Evolutionary conservation across 2,113 vertebrate genomes (phyloP), one percentile per base, ranked within the genome.

Genomic region (Excalfactoria chinensis): DNA sequence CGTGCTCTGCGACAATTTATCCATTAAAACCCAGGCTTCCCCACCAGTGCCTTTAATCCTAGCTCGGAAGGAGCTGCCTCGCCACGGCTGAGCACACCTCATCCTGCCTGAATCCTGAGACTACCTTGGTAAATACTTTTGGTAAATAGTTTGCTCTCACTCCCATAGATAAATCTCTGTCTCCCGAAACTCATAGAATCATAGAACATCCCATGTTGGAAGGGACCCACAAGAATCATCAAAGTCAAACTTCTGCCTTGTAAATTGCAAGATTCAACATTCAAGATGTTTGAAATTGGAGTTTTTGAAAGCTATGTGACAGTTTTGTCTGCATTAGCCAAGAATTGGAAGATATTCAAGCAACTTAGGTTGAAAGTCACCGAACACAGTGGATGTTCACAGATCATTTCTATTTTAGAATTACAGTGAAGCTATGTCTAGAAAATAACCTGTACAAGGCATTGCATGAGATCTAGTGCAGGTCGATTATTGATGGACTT

Each of bases 31-130:
- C 74, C 26, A 13, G 79, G 73, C 46, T 89, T 92, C 51, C 66
- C 91, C 71, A 93, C 55, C 79, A 55, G 67, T 86, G 88, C 23
- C 88, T 93, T 95, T 97, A 96, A 96, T 95, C 93, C 93, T 59
- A 78, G n/a, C 72, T 95, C 86, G 93, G 95, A 96, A 84, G 78
- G 74, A 90, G 90, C 87, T 76, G 46, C 78, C 46, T 77, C 0
- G 4, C 75, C 83, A 88, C 4, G 7, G 88, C 78, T 92, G 91
- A 95, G 66, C 18, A 4, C 7, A 5, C 77, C 71, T 80, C 35
- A 0, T 93, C 91, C 89, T 93, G 74, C 88, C 73, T 58, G 49
- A 82, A 32, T 95, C 90, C 80, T 1, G 1, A 84, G 66, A 90
- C 83, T 56, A 64, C 85, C 84, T 58, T 58, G 55, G 30, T 58